These are phyloP conservation scores for Neoscelio sp. DNA, from an alignment of 2,888 invertebrate genomes.

Conservation along the genomic window DNA sequence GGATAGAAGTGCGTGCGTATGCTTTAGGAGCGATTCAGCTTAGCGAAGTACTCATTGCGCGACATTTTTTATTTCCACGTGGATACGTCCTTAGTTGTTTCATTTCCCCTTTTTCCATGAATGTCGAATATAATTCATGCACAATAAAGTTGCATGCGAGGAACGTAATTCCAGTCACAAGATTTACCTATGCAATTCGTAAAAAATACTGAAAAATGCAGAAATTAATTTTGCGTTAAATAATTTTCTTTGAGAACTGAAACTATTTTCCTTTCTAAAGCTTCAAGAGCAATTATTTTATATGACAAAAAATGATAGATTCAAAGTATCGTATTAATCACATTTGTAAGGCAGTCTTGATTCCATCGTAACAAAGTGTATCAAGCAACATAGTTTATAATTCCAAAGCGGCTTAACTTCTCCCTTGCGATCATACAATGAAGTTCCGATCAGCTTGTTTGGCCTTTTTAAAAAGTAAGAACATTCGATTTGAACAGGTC, in stretches of 20 bases:
- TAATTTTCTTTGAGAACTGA: conserved; percentile 14
- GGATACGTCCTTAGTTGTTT: conserved; percentile 76
- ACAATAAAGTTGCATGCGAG: conserved; percentile 70
- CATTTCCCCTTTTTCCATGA: conserved; percentile 54
- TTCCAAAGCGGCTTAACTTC: conserved; percentile 47
- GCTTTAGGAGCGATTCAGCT: conserved; percentile 49
- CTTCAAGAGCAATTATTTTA: conserved; percentile 18
- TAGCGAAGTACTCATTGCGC: conserved; percentile 75
- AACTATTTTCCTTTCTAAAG: not conserved
- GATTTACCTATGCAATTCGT: conserved; percentile 33
- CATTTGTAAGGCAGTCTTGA: conserved; percentile 3
- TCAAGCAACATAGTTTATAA: conserved; percentile 20
- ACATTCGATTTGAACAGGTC: conserved; percentile 76
- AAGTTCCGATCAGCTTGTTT: conserved; percentile 58
- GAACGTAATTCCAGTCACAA: conserved; percentile 39
- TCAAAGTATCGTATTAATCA: conserved; percentile 37
- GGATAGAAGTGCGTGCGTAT: conserved; percentile 58
- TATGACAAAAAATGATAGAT: not conserved
- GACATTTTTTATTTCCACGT: conserved; percentile 78
- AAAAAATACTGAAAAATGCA: not conserved
- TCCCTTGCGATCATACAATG: conserved; percentile 56
- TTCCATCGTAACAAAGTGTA: conserved; percentile 28
- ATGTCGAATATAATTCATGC: conserved; percentile 76
- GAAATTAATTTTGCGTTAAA: conserved; percentile 26
- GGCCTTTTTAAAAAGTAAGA: conserved; percentile 56